Evolutionary conservation across 2,888 invertebrate genomes (phyloP).

Genomic region (Glyphotaelius pellucidus): DNA sequence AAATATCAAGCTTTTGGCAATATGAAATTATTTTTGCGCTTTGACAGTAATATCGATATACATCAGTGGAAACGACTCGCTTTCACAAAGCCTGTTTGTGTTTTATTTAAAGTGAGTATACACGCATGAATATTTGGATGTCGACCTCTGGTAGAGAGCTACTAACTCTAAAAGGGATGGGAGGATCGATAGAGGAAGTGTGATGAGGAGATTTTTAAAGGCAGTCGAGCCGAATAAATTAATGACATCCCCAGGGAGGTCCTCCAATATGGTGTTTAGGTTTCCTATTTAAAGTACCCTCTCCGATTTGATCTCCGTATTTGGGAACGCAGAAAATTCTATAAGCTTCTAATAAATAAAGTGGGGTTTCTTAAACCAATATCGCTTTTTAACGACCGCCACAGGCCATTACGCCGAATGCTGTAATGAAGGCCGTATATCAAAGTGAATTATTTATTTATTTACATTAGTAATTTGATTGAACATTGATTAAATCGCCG

Average conservation of each 20-base stretch:
- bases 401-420: constrained; percentile 44
- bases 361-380: constrained; percentile 50
- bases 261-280: constrained; percentile 42
- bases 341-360: constrained; percentile 55
- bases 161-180: constrained; percentile 10
- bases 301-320: constrained; percentile 52
- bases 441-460: constrained; percentile 55
- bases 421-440: constrained; percentile 47
- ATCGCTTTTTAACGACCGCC: constrained; percentile 51
- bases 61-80: not conserved
- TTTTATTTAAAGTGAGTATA: not conserved
- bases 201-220: constrained; percentile 62
- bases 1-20: too few species aligned
- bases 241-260: constrained; percentile 64
- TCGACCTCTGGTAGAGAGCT: not conserved
- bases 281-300: constrained; percentile 51
- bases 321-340: constrained; percentile 48
- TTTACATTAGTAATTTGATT: constrained; percentile 48
- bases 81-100: not conserved
- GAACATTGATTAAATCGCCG: constrained; percentile 41
- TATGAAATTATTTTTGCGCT: too few species aligned
- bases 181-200: constrained; percentile 61
- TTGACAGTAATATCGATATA: too few species aligned
- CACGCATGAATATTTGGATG: not conserved
- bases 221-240: constrained; percentile 65